Evolutionary conservation across 1,140 invertebrate genomes (phyloP), one percentile per base, ranked within the genome.

Genomic region (Drosophila ambigua): DNA sequence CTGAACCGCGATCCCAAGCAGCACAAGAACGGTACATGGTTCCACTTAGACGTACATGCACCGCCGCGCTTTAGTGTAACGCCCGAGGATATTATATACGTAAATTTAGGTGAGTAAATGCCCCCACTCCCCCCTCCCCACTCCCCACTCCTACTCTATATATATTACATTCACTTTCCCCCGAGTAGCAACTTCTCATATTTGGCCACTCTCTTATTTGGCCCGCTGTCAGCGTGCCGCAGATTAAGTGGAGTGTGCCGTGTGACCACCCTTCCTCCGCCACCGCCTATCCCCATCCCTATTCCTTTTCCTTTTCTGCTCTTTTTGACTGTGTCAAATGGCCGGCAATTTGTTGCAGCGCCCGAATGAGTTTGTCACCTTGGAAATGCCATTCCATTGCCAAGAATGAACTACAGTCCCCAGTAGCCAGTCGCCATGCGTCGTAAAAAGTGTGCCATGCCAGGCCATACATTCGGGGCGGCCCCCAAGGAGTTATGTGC

Each of bases 1-100:
- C 95, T 98, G 92, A 98, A 98, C 92, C 95, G 97, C 66, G 96
- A 96, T 73, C 97, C 97, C 71, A 97, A 96, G 92, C 95, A 95
- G 91, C 94, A 96, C 93, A 96, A 97, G 94, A 96, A 98, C 94
- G 97, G 97, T 75, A 98, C 97, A 85, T 98, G 97, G 97, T 98
- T 98, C 93, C 97, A 98, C 93, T 94, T 99, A 90, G 97, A 98
- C 93, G 98, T 99, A 90, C 97, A 98, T 93, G 96, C 95, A 90
- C 97, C 98, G 88, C 98, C 98, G 73, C 95, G 96, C 91, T 98
- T 99, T 93, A 96, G 95, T 92, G 95, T 97, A 91, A 98, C 95
- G 89, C 97, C 97, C 72, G 97, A 98, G 92, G 97, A 98, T 92
- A 95, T 98, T 91, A 97, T 98, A 90, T 98, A 98, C 94, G 98